Percentiles rank a stretch among this genome's conserved stretches.
phyloP scores from a whole-genome alignment of 2,113 vertebrate genomes.

The Merops nubicus region DNA sequence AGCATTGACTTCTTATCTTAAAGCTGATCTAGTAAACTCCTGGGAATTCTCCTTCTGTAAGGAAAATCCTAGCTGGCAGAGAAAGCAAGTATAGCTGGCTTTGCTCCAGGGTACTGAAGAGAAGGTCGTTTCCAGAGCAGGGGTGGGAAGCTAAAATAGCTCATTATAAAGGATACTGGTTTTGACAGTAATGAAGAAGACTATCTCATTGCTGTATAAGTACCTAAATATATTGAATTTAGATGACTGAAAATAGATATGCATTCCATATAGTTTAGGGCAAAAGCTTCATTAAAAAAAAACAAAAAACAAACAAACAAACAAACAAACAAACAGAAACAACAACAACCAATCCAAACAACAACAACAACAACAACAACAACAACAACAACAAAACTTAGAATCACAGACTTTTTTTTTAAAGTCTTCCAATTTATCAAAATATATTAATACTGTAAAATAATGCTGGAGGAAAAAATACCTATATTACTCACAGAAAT shows the following conservation, averaged over 20 bases:
- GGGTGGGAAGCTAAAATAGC: background rate
- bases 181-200: constrained; percentile 2
- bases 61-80: background rate
- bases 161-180: background rate
- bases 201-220: background rate
- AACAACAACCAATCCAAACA: too few species aligned
- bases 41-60: background rate
- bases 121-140: background rate
- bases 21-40: too few species aligned
- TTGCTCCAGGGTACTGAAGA: background rate
- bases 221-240: background rate
- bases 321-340: too few species aligned
- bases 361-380: too few species aligned
- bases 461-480: background rate
- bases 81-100: background rate
- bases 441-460: background rate
- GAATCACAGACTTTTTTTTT: background rate
- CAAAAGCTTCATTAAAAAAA: background rate
- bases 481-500: rapidly evolving
- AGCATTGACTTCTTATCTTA: too few species aligned
- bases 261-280: background rate
- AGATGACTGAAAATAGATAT: background rate
- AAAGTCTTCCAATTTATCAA: background rate
- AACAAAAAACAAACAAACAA: too few species aligned
- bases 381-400: rapidly evolving